Evolutionary conservation across 2,113 vertebrate species (phyloP), one percentile per base, ranked within the genome.

Genomic region (Otis tarda): DNA sequence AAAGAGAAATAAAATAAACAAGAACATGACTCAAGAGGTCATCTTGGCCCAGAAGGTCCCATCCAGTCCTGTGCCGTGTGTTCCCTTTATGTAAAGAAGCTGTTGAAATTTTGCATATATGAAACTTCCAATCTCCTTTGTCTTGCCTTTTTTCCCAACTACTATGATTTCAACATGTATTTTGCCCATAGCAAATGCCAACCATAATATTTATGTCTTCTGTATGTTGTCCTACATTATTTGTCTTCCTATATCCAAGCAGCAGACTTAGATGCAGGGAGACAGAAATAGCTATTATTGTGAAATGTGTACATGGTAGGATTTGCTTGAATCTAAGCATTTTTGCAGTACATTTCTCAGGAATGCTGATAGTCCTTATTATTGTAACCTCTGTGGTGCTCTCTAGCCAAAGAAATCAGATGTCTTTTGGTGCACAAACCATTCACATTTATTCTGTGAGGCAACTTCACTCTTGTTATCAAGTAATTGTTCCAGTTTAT

Each of bases 161-260:
- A 5, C 31, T 86, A 3, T 28, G n/a, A 55, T 85, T 91, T 56
- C 49, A n/a, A 16, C 37, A 35, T 7, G 23, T 94, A 55, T 83
- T 90, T 93, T 59, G 35, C 85, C 59, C 22, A 12, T 61, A 89
- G 87, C 63, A 88, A 94, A 88, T 86, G 85, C 81, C 82, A 96
- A 43, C 75, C 21, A 23, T 67, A 90, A 59, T 91, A 90, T 90
- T 93, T 91, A 89, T 90, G 22, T 82, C 84, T 83, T 85, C 53
- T 53, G 93, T 87, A 31, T 91, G 84, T 79, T 96, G 86, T 91
- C 84, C 78, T 80, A 55, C 39, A 7, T 83, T 80, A 65, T 94
- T 94, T 96, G 59, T 85, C 50, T 83, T 91, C 76, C 45, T 83
- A 4, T 93, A 75, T 49, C 16, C 25, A 39, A 77, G 63, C 64